Base-by-base conservation (phyloP, 2,888 invertebrate genomes). In the Notocelia uddmanniana region DNA sequence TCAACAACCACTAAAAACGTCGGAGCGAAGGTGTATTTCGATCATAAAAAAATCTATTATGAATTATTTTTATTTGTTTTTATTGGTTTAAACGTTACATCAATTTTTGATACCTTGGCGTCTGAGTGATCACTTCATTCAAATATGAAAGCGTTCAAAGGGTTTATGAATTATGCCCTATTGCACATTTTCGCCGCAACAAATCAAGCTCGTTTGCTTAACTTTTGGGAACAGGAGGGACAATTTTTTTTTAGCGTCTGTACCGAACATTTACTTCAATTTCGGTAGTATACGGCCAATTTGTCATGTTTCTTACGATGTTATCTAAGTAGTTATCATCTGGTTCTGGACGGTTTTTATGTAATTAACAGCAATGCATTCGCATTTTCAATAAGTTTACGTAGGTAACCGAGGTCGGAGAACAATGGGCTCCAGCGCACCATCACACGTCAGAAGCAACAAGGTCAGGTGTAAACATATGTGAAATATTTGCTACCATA, bases 341-440 rank as follows among this genome's bases (percentile, higher is more conserved):
- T 37, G 41, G 15, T 41, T 41, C 15, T 41, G 41, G 15, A 15
- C 2, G 74, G 63, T 64, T 58, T 68, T 50, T 69, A 63, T n/a
- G n/a, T n/a, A 68, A 66, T 68, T 66, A 68, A 68, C 45, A 73
- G 68, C 68, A 60, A 45, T 72, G 57, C 59, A 74, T 59, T 66
- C 63, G 67, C 69, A 57, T 70, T 74, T 74, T 75, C 67, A 57
- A 64, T 74, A 60, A 72, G 68, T 78, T 77, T 75, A 73, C 76
- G 75, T 75, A 64, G 64, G 64, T 21, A 77, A 80, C 75, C 81
- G 81, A 83, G 82, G 82, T 76, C 77, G 73, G 34, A 34, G 60
- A 76, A 85, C 85, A 85, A 85, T 84, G 77, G 76, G 73, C 76
- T 78, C 79, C 19, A 75, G 76, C 76, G 79, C 74, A 74, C 57